Percentiles rank a stretch among this genome's conserved stretches.
Conservation (phyloP, 2,113 vertebrate species). For the Bungarus multicinctus region DNA sequence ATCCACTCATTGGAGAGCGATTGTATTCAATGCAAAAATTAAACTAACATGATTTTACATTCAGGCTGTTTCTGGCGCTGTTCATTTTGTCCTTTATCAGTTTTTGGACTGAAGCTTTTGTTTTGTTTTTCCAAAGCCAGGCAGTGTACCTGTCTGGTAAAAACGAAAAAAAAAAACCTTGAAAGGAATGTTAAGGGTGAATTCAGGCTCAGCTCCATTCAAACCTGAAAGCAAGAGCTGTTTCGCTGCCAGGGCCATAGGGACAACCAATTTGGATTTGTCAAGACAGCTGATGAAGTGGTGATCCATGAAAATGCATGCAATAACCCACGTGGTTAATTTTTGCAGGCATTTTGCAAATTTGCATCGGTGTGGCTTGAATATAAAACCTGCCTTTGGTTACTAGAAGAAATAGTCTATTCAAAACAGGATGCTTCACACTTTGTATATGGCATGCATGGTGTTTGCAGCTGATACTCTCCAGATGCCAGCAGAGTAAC, state of each 20-base stretch:
- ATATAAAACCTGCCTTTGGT: not conserved
- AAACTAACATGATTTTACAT: not conserved
- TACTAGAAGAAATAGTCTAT: not conserved
- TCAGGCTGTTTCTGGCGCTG: not conserved
- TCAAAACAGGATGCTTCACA: not conserved
- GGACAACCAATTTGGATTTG: not conserved
- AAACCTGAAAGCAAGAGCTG: no score
- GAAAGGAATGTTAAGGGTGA: no score
- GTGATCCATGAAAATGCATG: not conserved
- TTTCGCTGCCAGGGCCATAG: not conserved
- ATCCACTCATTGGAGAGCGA: not conserved
- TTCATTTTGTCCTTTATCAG: not conserved
- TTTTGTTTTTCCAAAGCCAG: not conserved
- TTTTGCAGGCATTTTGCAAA: not conserved
- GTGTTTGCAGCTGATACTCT: not conserved
- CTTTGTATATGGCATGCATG: not conserved
- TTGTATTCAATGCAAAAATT: not conserved
- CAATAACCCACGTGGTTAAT: not conserved
- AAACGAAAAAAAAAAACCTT: not conserved
- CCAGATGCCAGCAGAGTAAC: not conserved
- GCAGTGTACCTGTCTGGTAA: not conserved
- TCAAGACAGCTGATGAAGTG: not conserved
- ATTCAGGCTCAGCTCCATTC: not conserved
- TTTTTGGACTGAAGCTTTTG: not conserved
- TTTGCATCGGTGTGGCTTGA: no score